Conservation (phyloP, 1,140 invertebrate genomes). For the Anagrus nilaparvatae region DNA sequence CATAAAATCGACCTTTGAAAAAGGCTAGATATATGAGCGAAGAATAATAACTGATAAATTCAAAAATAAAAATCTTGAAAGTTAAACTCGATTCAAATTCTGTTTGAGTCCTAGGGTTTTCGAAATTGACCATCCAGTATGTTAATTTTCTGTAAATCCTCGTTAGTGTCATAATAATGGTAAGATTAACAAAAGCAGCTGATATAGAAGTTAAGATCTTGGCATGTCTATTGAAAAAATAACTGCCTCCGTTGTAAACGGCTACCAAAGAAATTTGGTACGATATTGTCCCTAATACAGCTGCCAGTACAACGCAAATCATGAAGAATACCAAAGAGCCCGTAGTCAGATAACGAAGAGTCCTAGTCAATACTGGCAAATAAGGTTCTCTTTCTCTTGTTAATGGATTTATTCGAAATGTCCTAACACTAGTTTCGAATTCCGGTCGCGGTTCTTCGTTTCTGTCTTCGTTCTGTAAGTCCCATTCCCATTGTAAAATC, state of each 20-base stretch:
- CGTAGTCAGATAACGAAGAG: slow-evolving; percentile 61
- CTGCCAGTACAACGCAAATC: slow-evolving; percentile 71
- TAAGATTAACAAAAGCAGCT: slow-evolving; percentile 81
- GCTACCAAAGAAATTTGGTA: slow-evolving; percentile 81
- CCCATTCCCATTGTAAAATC: slow-evolving; percentile 84
- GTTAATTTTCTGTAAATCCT: slow-evolving; percentile 71
- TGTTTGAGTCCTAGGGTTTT: slow-evolving; percentile 85
- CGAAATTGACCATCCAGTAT: slow-evolving; percentile 70
- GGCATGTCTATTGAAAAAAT: slow-evolving; percentile 68
- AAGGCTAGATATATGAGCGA: slow-evolving; percentile 95
- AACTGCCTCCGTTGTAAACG: slow-evolving; percentile 64
- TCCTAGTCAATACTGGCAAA: slow-evolving; percentile 64
- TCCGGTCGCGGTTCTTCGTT: slow-evolving; percentile 81
- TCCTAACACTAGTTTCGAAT: slow-evolving; percentile 77
- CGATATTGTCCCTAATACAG: slow-evolving; percentile 81
- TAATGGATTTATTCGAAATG: slow-evolving; percentile 78
- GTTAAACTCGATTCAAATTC: slow-evolving; percentile 95
- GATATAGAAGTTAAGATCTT: slow-evolving; percentile 88
- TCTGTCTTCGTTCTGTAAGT: slow-evolving; percentile 70
- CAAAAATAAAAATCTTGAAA: slow-evolving; percentile 95
- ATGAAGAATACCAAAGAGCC: slow-evolving; percentile 77
- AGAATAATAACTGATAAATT: slow-evolving; percentile 95
- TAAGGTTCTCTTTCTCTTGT: slow-evolving; percentile 79
- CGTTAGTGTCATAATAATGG: slow-evolving; percentile 85
- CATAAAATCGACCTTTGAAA: slow-evolving; percentile 89